Percentiles rank a stretch among this genome's conserved stretches.
Evolutionary conservation across 2,888 invertebrate species (phyloP).

Genomic region (Agriopis leucophaearia): DNA sequence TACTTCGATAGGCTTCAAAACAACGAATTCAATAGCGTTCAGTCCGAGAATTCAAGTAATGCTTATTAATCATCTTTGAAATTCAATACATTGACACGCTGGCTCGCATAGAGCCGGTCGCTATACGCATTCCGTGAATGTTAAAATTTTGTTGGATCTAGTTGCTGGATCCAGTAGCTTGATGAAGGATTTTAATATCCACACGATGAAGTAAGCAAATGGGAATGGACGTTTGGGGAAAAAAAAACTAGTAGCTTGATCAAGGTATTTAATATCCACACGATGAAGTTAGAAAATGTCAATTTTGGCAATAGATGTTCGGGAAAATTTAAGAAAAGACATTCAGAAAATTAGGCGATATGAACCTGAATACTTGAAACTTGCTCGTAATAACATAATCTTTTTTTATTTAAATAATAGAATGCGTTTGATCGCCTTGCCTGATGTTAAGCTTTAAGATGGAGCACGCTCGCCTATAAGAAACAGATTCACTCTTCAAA

Average conservation of each 20-base stretch:
- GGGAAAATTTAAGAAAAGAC: too few relatives aligned
- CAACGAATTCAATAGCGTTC: slow-evolving; percentile 61
- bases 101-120: slow-evolving; percentile 59
- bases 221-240: too few relatives aligned
- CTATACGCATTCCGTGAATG: slow-evolving; percentile 73
- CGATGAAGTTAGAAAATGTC: neutral
- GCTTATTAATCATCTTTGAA: slow-evolving; percentile 82
- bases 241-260: neutral
- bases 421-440: too few relatives aligned
- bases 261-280: neutral
- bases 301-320: too few relatives aligned
- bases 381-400: too few relatives aligned
- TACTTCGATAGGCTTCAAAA: slow-evolving; percentile 46
- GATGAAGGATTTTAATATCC: neutral
- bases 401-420: too few relatives aligned
- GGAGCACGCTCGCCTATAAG: too few relatives aligned
- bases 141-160: slow-evolving; percentile 41
- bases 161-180: slow-evolving; percentile 16
- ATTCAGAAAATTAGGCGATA: too few relatives aligned
- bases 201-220: neutral
- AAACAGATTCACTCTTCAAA: too few relatives aligned
- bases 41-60: slow-evolving; percentile 72
- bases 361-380: too few relatives aligned
- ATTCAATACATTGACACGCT: slow-evolving; percentile 83
- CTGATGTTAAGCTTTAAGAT: too few relatives aligned